Percentiles rank a stretch among this genome's conserved stretches.
These are phyloP conservation scores for Macrophya alboannulata DNA, from an alignment of 2,888 invertebrate species.

Conservation along the genomic window DNA sequence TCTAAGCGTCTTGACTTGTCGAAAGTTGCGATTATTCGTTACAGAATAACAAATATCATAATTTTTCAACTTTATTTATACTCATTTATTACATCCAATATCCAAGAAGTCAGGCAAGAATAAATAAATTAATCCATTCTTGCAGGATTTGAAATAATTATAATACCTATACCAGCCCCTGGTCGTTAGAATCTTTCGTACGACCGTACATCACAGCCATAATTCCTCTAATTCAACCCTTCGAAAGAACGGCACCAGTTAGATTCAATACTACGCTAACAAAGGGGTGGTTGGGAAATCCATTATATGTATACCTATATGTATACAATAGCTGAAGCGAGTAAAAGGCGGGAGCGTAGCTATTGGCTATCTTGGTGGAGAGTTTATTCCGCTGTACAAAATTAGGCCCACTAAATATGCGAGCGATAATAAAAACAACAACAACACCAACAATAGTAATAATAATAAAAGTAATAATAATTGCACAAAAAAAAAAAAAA, in stretches of 20 bases:
- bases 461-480: neutral
- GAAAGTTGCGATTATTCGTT: no score
- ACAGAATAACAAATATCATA: no score
- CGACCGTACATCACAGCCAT: neutral
- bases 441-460: neutral
- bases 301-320: neutral
- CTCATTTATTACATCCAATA: neutral
- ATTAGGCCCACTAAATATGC: neutral
- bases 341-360: neutral
- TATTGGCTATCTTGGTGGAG: neutral
- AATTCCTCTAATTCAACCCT: conserved; percentile 20
- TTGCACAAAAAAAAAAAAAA: neutral
- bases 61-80: no score
- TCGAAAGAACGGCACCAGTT: conserved; percentile 25
- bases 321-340: neutral
- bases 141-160: neutral
- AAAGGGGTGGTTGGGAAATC: conserved; percentile 15
- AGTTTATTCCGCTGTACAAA: neutral
- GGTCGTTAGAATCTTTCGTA: neutral
- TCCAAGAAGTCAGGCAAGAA: neutral
- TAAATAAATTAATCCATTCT: neutral
- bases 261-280: conserved; percentile 27
- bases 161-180: neutral
- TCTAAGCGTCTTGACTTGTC: neutral
- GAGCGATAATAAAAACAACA: neutral